phyloP scores from a whole-genome alignment of 2,888 invertebrate genomes.

The Doris montereyensis region DNA sequence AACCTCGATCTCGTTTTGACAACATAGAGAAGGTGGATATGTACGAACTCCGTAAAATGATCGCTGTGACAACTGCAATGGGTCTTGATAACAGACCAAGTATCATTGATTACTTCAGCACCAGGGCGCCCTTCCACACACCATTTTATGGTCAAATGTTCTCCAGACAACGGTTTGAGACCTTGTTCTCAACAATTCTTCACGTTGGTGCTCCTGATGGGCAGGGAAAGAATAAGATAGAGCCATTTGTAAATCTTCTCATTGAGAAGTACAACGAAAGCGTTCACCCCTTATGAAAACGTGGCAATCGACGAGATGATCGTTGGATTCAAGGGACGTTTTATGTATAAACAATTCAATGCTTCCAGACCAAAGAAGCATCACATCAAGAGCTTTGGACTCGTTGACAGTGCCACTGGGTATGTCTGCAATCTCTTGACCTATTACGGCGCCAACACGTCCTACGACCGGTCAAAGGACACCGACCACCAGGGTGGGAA shows the following conservation, averaged over 20 bases:
- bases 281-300: background rate
- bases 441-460: background rate
- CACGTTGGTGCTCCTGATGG: no score
- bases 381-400: no score
- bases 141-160: background rate
- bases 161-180: no score
- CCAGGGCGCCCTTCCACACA: background rate
- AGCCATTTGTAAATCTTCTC: no score
- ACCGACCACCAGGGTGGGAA: background rate
- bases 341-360: no score
- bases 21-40: no score
- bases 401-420: no score
- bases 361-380: no score
- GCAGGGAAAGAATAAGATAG: no score
- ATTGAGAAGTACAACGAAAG: background rate
- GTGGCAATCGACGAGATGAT: constrained; percentile 3
- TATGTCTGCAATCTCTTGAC: constrained; percentile 1
- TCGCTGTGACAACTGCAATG: background rate
- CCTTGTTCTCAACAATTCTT: no score
- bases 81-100: background rate
- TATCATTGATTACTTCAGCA: background rate
- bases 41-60: no score
- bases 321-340: background rate
- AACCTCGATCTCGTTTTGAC: no score
- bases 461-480: constrained; percentile 4